A percentile compares a stretch with the other conserved stretches of the same genome.
Evolutionary conservation across 2,797 vertebrate species (phyloP).

Genomic region (Brachymystax lenok): DNA sequence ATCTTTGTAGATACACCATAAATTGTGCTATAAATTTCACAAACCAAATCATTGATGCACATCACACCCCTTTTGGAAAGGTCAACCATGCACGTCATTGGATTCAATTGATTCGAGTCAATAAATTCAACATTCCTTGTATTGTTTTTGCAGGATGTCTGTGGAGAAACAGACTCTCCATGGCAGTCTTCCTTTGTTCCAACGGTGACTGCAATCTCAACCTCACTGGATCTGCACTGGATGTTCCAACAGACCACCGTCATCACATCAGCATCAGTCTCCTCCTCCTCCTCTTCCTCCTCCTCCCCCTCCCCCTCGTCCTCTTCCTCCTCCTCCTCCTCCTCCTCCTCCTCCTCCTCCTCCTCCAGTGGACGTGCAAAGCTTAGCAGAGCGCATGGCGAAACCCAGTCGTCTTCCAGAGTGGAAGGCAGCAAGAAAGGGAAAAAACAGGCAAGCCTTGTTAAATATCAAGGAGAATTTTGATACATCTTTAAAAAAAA

Average conservation of each 20-base stretch:
- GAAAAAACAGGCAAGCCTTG: constrained; percentile 81
- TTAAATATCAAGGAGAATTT: not conserved
- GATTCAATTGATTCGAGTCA: constrained; percentile 8
- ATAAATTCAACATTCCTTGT: no score
- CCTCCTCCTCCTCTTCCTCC: constrained; percentile 67
- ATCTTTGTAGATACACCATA: no score
- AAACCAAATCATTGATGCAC: not conserved
- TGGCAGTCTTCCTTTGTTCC: constrained; percentile 85
- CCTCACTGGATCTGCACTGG: constrained; percentile 85
- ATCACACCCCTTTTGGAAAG: constrained; percentile 3
- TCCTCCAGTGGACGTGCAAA: constrained; percentile 74
- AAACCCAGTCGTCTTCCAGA: constrained; percentile 62
- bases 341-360: constrained; percentile 40
- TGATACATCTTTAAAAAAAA: constrained; percentile 8
- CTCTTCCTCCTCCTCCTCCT: no score
- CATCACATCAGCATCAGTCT: constrained; percentile 74
- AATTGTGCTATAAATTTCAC: no score
- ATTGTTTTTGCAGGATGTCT: constrained; percentile 75
- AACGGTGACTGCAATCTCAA: constrained; percentile 85
- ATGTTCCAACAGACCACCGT: constrained; percentile 84
- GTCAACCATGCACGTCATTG: not conserved
- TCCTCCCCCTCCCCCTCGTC: no score
- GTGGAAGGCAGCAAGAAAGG: constrained; percentile 75
- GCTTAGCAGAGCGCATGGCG: constrained; percentile 65
- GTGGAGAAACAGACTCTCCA: constrained; percentile 72